Conservation (phyloP, 2,113 vertebrate genomes). For the Leptosomus discolor region DNA sequence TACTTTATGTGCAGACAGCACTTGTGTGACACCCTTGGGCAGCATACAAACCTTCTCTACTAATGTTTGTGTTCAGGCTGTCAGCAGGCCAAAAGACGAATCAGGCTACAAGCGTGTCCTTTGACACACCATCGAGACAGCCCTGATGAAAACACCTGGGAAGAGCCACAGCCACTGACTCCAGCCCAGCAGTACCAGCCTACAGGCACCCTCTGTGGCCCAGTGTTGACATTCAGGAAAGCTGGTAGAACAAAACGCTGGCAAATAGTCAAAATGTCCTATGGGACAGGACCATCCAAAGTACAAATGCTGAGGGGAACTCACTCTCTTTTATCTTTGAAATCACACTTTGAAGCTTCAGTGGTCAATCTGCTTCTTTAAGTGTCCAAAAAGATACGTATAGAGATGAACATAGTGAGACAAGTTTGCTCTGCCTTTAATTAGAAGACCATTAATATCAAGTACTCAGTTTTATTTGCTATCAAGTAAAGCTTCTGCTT, state of each 20-base stretch:
- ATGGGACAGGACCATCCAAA: neutral
- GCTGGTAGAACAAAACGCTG: neutral
- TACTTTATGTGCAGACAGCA: neutral
- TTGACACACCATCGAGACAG: neutral
- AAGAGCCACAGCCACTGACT: neutral
- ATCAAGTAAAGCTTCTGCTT: neutral
- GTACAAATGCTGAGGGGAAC: neutral
- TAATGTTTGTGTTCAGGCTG: neutral
- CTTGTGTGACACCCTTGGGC: neutral
- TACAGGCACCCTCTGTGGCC: neutral
- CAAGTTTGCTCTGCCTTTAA: neutral
- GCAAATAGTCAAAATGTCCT: neutral
- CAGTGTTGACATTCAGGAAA: neutral
- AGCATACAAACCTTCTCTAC: neutral
- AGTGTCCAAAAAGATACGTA: neutral
- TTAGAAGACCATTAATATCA: slow-evolving; percentile 2
- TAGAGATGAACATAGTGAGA: neutral
- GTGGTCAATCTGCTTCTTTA: neutral
- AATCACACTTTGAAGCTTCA: neutral
- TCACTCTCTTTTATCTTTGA: neutral
- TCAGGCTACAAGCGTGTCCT: neutral
- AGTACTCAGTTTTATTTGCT: neutral
- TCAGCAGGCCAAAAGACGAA: neutral
- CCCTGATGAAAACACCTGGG: neutral
- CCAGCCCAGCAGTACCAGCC: neutral